phyloP scores from a whole-genome alignment of 1,140 invertebrate species.

The Zaprionus vittiger region DNA sequence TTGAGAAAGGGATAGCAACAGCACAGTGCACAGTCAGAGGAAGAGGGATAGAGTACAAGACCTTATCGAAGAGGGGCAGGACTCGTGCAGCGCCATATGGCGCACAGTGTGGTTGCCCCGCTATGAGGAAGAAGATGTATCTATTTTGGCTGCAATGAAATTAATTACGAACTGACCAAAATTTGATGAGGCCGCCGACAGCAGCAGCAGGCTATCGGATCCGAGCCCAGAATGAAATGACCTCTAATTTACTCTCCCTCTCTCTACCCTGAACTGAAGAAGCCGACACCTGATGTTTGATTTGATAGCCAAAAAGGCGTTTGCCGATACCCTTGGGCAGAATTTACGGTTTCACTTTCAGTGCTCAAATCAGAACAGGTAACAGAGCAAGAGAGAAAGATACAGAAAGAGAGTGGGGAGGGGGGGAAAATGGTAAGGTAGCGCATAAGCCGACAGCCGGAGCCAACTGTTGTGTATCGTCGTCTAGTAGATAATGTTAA shows the following conservation, averaged over 20 bases:
- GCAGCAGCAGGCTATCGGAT: slow-evolving; percentile 4
- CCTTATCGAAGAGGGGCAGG: slow-evolving; percentile 41
- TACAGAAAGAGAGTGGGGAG: background rate
- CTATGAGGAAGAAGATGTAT: slow-evolving; percentile 66
- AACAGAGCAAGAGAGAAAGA: slow-evolving; percentile 31
- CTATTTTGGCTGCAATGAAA: slow-evolving; percentile 75
- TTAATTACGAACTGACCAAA: slow-evolving; percentile 81
- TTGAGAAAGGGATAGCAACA: slow-evolving; percentile 6
- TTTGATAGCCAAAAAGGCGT: slow-evolving; percentile 58
- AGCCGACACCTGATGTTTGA: slow-evolving; percentile 78
- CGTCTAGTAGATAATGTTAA: slow-evolving; percentile 69
- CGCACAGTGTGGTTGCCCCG: slow-evolving; percentile 29
- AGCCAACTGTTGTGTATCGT: slow-evolving; percentile 59
- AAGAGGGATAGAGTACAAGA: background rate
- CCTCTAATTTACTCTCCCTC: slow-evolving; percentile 18
- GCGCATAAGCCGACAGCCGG: slow-evolving; percentile 29
- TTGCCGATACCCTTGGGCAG: slow-evolving; percentile 18
- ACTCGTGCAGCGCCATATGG: slow-evolving; percentile 60
- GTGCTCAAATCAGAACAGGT: slow-evolving; percentile 76
- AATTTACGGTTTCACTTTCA: slow-evolving; percentile 82
- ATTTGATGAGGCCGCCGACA: slow-evolving; percentile 62
- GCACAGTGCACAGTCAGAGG: background rate
- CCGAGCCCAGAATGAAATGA: background rate
- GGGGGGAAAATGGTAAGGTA: background rate
- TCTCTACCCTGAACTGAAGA: slow-evolving; percentile 12